Percentiles rank a stretch among this genome's conserved stretches.
These are phyloP conservation scores for Struthio camelus DNA, from an alignment of 2,113 vertebrate genomes.

Conservation along the genomic window DNA sequence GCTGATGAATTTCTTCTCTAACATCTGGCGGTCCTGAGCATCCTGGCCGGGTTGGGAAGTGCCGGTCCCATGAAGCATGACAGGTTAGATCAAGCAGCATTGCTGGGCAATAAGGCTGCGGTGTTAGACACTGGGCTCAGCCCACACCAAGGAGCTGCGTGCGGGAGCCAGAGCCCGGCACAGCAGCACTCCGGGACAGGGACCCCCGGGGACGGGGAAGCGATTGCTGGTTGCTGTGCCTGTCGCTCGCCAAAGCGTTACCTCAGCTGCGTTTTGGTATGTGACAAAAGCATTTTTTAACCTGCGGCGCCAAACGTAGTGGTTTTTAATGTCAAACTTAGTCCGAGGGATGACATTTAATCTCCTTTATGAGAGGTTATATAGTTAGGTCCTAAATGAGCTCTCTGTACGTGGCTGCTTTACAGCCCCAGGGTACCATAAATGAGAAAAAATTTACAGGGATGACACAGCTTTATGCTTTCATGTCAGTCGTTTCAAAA, in stretches of 20 bases:
- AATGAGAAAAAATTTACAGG: background rate
- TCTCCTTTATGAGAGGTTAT: background rate
- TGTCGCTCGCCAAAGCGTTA: background rate
- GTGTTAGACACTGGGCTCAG: background rate
- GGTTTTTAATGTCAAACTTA: background rate
- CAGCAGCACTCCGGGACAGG: fast-evolving
- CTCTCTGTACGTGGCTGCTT: background rate
- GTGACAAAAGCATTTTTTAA: background rate
- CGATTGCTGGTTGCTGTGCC: background rate
- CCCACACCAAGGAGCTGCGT: background rate
- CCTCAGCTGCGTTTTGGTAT: background rate
- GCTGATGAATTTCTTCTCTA: background rate
- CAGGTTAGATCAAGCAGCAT: background rate
- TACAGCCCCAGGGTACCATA: background rate
- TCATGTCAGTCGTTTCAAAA: background rate
- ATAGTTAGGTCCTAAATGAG: background rate
- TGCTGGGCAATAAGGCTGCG: background rate
- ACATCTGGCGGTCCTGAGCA: background rate
- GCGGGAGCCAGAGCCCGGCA: fast-evolving
- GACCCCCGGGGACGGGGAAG: background rate
- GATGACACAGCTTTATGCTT: background rate
- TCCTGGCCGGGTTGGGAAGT: background rate
- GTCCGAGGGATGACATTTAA: background rate
- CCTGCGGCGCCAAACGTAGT: background rate
- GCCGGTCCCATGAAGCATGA: fast-evolving